These are phyloP conservation scores for Pyrochroa serraticornis DNA, from an alignment of 2,888 invertebrate species.

Conservation along the genomic window DNA sequence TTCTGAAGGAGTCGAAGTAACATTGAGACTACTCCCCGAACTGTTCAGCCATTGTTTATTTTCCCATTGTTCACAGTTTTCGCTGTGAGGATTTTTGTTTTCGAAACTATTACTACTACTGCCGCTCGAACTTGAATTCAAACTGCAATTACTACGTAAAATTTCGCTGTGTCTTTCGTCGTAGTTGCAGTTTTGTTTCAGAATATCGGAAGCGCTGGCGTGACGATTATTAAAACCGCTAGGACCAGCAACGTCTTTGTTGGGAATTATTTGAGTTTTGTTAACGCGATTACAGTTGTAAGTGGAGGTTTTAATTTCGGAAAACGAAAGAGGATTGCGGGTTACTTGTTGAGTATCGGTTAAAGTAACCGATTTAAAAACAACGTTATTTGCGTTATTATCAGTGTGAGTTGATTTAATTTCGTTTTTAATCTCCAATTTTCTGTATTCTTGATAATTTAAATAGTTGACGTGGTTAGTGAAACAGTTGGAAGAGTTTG, in stretches of 20 bases:
- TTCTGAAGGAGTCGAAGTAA: slow-evolving; percentile 52
- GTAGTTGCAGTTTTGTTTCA: slow-evolving; percentile 33
- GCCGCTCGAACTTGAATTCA: slow-evolving; percentile 61
- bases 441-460: slow-evolving; percentile 42
- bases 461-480: slow-evolving; percentile 45
- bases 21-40: slow-evolving; percentile 52
- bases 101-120: slow-evolving; percentile 60
- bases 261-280: not conserved
- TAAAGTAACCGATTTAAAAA: slow-evolving; percentile 40
- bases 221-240: slow-evolving; percentile 9
- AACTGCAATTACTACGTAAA: slow-evolving; percentile 63
- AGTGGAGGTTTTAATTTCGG: slow-evolving; percentile 29
- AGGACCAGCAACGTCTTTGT: slow-evolving; percentile 21
- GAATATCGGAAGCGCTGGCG: slow-evolving; percentile 19
- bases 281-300: slow-evolving; percentile 12
- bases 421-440: slow-evolving; percentile 40
- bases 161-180: slow-evolving; percentile 53
- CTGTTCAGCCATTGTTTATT: slow-evolving; percentile 53
- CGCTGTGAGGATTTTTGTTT: slow-evolving; percentile 40
- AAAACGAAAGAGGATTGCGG: slow-evolving; percentile 24
- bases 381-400: slow-evolving; percentile 57
- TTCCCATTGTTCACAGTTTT: slow-evolving; percentile 48
- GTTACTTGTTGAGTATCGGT: slow-evolving; percentile 35
- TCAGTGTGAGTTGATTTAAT: slow-evolving; percentile 55
- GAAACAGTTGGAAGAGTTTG: slow-evolving; percentile 33